These are phyloP conservation scores for Lophura nycthemera DNA, from an alignment of 2,113 vertebrate genomes.

Conservation along the genomic window DNA sequence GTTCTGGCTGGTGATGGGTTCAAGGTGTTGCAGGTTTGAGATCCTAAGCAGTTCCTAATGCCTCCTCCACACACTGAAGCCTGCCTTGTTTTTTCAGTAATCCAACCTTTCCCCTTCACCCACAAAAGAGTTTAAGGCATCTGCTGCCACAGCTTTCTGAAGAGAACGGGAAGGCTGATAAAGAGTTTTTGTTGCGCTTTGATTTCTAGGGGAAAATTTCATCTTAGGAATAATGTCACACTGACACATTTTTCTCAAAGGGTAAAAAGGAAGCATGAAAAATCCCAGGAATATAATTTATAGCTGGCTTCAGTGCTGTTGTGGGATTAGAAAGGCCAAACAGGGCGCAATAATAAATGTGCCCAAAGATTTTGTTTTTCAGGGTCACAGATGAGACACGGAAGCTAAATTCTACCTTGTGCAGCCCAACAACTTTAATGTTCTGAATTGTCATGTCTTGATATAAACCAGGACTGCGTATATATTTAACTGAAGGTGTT, in stretches of 20 bases:
- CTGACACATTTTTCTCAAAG: neutral
- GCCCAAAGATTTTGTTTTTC: slow-evolving; percentile 10
- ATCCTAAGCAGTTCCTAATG: slow-evolving; percentile 71
- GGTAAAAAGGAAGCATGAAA: slow-evolving; percentile 12
- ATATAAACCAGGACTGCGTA: too few relatives aligned
- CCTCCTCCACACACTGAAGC: slow-evolving; percentile 64
- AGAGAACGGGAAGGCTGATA: slow-evolving; percentile 7
- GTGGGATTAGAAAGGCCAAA: neutral
- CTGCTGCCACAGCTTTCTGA: slow-evolving; percentile 57
- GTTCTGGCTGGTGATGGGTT: slow-evolving; percentile 71
- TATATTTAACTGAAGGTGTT: too few relatives aligned
- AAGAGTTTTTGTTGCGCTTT: slow-evolving; percentile 17
- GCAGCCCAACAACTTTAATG: neutral
- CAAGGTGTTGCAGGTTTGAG: slow-evolving; percentile 73
- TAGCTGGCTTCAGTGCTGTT: neutral
- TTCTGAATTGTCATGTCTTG: neutral
- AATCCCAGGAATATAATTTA: neutral
- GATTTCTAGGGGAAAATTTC: slow-evolving; percentile 33
- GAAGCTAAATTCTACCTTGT: neutral
- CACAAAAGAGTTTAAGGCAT: slow-evolving; percentile 68
- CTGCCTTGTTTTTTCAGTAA: slow-evolving; percentile 76
- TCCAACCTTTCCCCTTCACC: slow-evolving; percentile 64
- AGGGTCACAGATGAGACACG: neutral
- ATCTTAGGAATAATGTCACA: neutral
- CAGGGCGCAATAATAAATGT: neutral